Evolutionary conservation across 2,888 invertebrate species (phyloP).

Genomic region (Chloroclysta siterata): DNA sequence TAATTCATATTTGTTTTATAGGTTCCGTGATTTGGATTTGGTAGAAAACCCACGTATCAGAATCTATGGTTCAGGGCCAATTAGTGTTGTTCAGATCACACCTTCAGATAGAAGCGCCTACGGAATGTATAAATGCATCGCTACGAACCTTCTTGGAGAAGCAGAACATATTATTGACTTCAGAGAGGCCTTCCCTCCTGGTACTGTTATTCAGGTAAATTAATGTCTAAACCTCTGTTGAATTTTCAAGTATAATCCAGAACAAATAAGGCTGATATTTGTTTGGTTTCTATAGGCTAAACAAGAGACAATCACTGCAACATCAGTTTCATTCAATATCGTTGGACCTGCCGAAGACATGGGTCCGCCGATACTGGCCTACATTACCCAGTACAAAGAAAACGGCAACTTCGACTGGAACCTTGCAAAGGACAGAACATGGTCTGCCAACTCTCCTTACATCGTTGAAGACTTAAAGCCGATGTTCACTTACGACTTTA

Average conservation of each 20-base stretch:
- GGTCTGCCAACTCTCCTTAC: conserved; percentile 92
- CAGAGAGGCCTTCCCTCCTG: conserved; percentile 90
- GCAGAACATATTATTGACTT: conserved; percentile 88
- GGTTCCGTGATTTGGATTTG: conserved; percentile 82
- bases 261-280: neutral
- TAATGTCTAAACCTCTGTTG: neutral
- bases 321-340: conserved; percentile 92
- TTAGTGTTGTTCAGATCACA: conserved; percentile 88
- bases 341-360: conserved; percentile 89
- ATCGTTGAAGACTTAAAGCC: conserved; percentile 92
- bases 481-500: conserved; percentile 91
- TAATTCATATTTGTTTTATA: conserved; percentile 36
- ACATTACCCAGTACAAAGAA: conserved; percentile 90
- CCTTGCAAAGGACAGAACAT: conserved; percentile 88
- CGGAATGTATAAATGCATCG: conserved; percentile 92
- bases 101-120: conserved; percentile 88
- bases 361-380: conserved; percentile 90
- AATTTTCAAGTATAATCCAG: neutral
- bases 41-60: conserved; percentile 84
- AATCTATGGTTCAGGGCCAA: conserved; percentile 88
- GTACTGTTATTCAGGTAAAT: conserved; percentile 83
- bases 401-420: conserved; percentile 88
- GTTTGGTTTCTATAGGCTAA: conserved; percentile 78
- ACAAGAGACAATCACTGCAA: conserved; percentile 90
- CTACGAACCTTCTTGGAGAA: conserved; percentile 90